phyloP scores from a whole-genome alignment of 2,888 invertebrate genomes.

The Brassicogethes aeneus region DNA sequence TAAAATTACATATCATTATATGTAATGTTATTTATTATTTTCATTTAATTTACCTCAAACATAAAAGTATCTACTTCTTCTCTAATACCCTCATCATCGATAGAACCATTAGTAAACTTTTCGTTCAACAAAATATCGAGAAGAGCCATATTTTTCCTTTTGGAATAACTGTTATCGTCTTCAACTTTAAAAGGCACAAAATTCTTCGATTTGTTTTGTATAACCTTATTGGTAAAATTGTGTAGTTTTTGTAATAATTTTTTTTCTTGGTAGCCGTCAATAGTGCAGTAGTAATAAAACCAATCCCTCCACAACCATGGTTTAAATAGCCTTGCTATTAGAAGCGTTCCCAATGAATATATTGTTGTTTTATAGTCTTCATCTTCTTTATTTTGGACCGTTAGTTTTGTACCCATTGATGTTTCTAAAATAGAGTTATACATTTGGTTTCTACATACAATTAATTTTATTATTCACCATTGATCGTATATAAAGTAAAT shows the following conservation, averaged over 20 bases:
- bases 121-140: slow-evolving; percentile 10
- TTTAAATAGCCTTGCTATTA: neutral
- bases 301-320: neutral
- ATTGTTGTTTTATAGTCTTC: slow-evolving; percentile 7
- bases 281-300: slow-evolving; percentile 2
- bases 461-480: slow-evolving; percentile 1
- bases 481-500: slow-evolving; percentile 6
- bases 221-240: slow-evolving; percentile 8
- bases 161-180: neutral
- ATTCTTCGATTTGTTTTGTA: neutral
- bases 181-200: neutral
- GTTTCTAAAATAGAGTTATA: slow-evolving; percentile 8
- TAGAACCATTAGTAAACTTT: slow-evolving; percentile 5
- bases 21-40: slow-evolving; percentile 1
- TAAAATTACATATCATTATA: slow-evolving; percentile 5
- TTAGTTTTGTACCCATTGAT: slow-evolving; percentile 8
- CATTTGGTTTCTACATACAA: neutral
- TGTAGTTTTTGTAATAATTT: slow-evolving; percentile 6
- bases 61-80: neutral
- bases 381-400: slow-evolving; percentile 4
- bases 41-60: slow-evolving; percentile 10
- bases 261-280: slow-evolving; percentile 5
- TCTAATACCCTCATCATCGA: slow-evolving; percentile 8
- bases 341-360: neutral
- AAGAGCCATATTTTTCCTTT: slow-evolving; percentile 4